A percentile compares a stretch with the other conserved stretches of the same genome.
phyloP scores from a whole-genome alignment of 1,140 invertebrate species.

The Calliphora vicina region DNA sequence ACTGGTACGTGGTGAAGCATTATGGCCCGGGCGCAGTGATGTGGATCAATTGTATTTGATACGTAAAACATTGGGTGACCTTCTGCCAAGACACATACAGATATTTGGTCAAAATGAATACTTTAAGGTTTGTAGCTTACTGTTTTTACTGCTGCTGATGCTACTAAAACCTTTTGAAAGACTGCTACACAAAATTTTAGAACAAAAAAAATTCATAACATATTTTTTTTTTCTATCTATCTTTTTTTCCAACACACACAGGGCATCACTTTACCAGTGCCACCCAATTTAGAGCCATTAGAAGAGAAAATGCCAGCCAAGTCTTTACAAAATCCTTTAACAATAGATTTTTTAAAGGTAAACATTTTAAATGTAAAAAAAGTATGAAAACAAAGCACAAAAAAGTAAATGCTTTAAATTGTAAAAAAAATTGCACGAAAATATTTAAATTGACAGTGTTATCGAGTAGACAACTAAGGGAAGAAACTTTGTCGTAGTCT shows the following conservation, averaged over 20 bases:
- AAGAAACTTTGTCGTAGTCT: too few species aligned
- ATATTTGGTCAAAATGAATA: slow-evolving; percentile 97
- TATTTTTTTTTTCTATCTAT: background rate
- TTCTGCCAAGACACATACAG: slow-evolving; percentile 91
- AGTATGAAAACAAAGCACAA: background rate
- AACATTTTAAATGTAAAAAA: slow-evolving; percentile 41
- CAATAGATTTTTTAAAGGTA: slow-evolving; percentile 88
- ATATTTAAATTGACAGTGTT: too few species aligned
- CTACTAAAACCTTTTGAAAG: background rate
- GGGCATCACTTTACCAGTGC: slow-evolving; percentile 90
- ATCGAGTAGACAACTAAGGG: too few species aligned
- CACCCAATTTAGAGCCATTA: slow-evolving; percentile 84
- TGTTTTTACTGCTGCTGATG: background rate
- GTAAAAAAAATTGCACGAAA: background rate
- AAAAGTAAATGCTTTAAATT: background rate
- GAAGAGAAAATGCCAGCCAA: slow-evolving; percentile 83
- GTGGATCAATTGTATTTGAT: slow-evolving; percentile 98
- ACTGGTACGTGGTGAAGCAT: slow-evolving; percentile 90
- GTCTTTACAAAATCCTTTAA: slow-evolving; percentile 69
- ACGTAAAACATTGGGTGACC: slow-evolving; percentile 87
- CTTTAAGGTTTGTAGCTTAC: slow-evolving; percentile 68
- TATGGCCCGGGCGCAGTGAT: slow-evolving; percentile 98
- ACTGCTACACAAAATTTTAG: background rate
- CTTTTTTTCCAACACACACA: slow-evolving; percentile 49
- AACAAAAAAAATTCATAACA: background rate